A percentile compares a stretch with the other conserved stretches of the same genome.
phyloP scores from a whole-genome alignment of 2,888 invertebrate species.

The Polyommatus iphigenia region DNA sequence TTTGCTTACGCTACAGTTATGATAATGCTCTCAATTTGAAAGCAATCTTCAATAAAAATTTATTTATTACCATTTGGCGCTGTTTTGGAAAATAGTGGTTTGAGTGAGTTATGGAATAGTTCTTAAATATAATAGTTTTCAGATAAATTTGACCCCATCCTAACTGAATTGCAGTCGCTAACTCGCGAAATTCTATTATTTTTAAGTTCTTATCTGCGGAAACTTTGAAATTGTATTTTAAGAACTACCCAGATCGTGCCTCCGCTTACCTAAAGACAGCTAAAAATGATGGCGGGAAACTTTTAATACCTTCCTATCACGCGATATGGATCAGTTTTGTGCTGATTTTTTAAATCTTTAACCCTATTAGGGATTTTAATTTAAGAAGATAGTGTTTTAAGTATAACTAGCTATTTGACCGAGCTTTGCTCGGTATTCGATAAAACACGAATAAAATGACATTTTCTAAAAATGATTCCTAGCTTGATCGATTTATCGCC shows the following conservation, averaged over 20 bases:
- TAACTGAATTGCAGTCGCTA: not conserved
- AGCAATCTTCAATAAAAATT: not conserved
- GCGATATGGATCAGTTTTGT: not conserved
- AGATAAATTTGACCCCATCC: not conserved
- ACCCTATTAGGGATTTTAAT: too few species aligned
- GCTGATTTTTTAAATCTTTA: not conserved
- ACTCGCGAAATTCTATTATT: conserved; percentile 16
- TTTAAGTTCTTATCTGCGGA: conserved; percentile 16
- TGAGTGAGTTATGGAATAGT: not conserved
- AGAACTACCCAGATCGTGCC: conserved; percentile 21
- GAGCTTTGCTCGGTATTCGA: too few species aligned
- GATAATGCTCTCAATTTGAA: not conserved
- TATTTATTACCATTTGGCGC: not conserved
- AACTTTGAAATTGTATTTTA: conserved; percentile 15
- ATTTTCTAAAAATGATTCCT: too few species aligned
- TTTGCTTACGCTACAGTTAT: not conserved
- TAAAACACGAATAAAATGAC: too few species aligned
- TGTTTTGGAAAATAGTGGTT: not conserved
- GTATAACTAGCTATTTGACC: too few species aligned
- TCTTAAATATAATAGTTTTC: not conserved
- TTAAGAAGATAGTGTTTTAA: not conserved
- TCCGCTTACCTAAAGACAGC: conserved; percentile 7
- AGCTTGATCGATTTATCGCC: too few species aligned
- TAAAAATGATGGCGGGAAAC: conserved; percentile 6
- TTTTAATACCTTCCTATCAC: not conserved